phyloP scores from a whole-genome alignment of 2,888 invertebrate species.

The Spodoptera littoralis region DNA sequence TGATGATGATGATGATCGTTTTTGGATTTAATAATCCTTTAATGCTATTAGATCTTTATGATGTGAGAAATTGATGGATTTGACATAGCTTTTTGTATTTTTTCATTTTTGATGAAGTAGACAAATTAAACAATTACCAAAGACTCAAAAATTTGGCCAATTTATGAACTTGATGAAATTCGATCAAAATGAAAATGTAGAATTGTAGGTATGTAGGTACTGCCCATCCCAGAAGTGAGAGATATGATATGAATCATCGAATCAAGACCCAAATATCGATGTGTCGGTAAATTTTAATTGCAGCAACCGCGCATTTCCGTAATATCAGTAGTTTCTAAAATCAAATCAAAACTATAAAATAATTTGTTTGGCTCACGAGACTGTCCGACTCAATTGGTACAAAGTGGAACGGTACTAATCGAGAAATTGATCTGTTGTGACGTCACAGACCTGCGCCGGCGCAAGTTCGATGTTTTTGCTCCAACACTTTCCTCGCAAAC shows the following conservation, averaged over 20 bases:
- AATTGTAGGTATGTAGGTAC: not conserved
- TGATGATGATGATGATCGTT: too few relatives aligned
- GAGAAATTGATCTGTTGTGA: slow-evolving; percentile 64
- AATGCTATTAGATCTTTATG: too few relatives aligned
- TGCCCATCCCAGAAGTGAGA: slow-evolving; percentile 1
- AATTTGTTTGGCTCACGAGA: slow-evolving; percentile 47
- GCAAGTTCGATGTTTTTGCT: slow-evolving; percentile 51
- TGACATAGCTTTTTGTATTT: too few relatives aligned
- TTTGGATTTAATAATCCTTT: too few relatives aligned
- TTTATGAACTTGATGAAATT: too few relatives aligned
- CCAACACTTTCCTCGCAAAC: slow-evolving; percentile 69
- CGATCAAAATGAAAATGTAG: too few relatives aligned
- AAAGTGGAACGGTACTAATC: slow-evolving; percentile 59
- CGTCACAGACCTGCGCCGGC: slow-evolving; percentile 53
- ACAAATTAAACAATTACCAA: too few relatives aligned
- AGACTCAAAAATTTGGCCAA: too few relatives aligned
- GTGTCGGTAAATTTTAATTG: slow-evolving; percentile 40
- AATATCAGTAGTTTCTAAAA: slow-evolving; percentile 49
- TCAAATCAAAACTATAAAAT: slow-evolving; percentile 45
- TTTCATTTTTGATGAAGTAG: too few relatives aligned
- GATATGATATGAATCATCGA: slow-evolving; percentile 29
- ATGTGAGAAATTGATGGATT: too few relatives aligned
- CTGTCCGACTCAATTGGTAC: slow-evolving; percentile 40
- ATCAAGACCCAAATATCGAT: slow-evolving; percentile 42
- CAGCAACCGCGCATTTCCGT: slow-evolving; percentile 46